Base-by-base conservation (phyloP, 2,797 vertebrate genomes). In the Aeoliscus strigatus region DNA sequence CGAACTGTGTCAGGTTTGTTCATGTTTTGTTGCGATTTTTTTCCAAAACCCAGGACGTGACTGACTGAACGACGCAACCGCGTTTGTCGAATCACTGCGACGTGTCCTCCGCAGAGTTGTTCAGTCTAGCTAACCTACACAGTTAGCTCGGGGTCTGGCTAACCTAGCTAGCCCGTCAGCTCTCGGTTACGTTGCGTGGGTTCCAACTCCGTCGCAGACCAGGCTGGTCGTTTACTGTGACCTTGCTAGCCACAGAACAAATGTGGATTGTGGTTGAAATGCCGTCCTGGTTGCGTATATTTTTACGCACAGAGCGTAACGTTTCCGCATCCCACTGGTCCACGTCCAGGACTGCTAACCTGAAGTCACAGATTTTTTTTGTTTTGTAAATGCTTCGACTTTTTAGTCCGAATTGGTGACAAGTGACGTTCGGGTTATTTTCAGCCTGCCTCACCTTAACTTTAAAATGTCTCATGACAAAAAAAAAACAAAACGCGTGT, bases 1-100 rank as follows among this genome's bases (percentile, higher is more conserved):
- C 14, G 10, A 48, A 34, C 39, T 1, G 49, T 40, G 64, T 52
- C 65, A 82, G 79, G 81, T 84, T 28, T 21, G 79, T 66, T 12
- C 1, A 3, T 2, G n/a, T 21, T 7, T 10, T 3, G 21, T n/a
- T n/a, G n/a, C n/a, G n/a, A n/a, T n/a, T 9, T 3, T 6, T 2
- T 9, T 7, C 1, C n/a, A n/a, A 11, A 9, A 23, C 16, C n/a
- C 4, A 26, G 0, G 18, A 4, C 3, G 1, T 0, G 2, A 6
- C 14, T 23, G 7, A 15, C 9, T 3, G 0, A 23, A 21, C 30
- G 1, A n/a, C 6, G 12, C 1, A 3, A 21, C 3, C 18, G 18
- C 18, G 18, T 21, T n/a, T n/a, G n/a, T 21, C 18, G 6, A 21
- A 3, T 21, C 18, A 21, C 6, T 3, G 18, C 18, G n/a, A n/a